phyloP scores from a whole-genome alignment of 2,797 vertebrate species.

The Eupleurogrammus muticus region DNA sequence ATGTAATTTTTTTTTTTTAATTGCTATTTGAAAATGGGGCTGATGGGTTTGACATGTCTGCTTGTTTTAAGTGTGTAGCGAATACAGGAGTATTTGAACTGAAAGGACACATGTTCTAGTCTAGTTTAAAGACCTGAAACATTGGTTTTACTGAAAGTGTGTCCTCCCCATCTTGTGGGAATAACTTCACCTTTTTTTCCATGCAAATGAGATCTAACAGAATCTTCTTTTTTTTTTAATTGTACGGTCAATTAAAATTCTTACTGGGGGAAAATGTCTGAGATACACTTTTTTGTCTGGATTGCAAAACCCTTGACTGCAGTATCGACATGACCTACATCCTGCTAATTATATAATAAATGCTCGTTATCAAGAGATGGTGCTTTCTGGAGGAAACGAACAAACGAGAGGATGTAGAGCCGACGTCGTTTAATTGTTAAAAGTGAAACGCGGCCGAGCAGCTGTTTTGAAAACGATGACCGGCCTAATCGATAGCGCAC shows the following conservation, averaged over 20 bases:
- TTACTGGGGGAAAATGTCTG: conserved; percentile 33
- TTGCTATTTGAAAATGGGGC: background rate
- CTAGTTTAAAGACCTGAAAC: conserved; percentile 6
- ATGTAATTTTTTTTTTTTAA: background rate
- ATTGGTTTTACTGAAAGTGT: conserved; percentile 4
- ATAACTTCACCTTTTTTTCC: background rate
- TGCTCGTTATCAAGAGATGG: conserved; percentile 8
- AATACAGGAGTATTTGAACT: conserved; percentile 15
- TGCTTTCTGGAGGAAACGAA: background rate
- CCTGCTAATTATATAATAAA: conserved; percentile 73
- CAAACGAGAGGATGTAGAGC: no score
- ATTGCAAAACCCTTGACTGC: conserved; percentile 39
- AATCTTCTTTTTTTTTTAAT: conserved; percentile 54
- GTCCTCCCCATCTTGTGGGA: conserved; percentile 30
- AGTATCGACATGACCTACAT: conserved; percentile 70
- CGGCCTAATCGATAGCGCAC: background rate
- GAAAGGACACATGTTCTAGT: conserved; percentile 3
- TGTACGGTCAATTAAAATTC: conserved; percentile 78
- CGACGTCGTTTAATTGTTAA: background rate
- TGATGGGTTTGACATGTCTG: background rate
- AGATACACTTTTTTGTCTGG: conserved; percentile 23
- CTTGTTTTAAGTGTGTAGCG: conserved; percentile 18
- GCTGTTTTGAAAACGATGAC: background rate
- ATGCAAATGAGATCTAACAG: conserved; percentile 25
- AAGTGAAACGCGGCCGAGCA: rapidly evolving